These are phyloP conservation scores for Propsilocerus akamusi DNA, from an alignment of 1,140 invertebrate species.

Conservation along the genomic window DNA sequence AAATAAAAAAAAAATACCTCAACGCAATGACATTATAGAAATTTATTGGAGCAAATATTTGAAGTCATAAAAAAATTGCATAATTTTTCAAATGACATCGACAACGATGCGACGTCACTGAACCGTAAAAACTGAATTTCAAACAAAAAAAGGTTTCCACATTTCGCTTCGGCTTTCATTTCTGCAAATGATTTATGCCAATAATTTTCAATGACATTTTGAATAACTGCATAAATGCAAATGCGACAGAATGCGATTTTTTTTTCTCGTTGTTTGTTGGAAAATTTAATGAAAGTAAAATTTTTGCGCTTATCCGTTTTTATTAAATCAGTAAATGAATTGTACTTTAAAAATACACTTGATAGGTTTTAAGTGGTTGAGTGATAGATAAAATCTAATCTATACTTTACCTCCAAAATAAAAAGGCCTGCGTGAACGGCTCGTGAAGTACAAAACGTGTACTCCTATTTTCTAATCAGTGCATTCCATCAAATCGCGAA, in stretches of 20 bases:
- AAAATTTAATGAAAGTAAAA: background rate
- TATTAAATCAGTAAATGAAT: too few species aligned
- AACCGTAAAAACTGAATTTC: too few species aligned
- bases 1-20: too few species aligned
- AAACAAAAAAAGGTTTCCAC: background rate
- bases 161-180: background rate
- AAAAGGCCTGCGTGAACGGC: too few species aligned
- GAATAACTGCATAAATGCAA: background rate
- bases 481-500: too few species aligned
- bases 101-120: background rate
- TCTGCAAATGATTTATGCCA: conserved; percentile 2
- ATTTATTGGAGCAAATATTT: background rate
- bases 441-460: too few species aligned
- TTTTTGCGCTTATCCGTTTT: too few species aligned
- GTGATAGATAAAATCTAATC: too few species aligned
- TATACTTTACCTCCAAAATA: too few species aligned
- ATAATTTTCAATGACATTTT: background rate
- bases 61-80: conserved; percentile 1
- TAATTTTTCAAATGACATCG: background rate
- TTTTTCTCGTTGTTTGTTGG: background rate
- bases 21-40: background rate
- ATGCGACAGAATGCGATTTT: background rate
- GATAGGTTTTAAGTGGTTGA: too few species aligned
- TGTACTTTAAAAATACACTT: too few species aligned
- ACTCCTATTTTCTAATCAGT: too few species aligned